Conservation (phyloP, 2,888 invertebrate species). For the Invenusta paracnida region DNA sequence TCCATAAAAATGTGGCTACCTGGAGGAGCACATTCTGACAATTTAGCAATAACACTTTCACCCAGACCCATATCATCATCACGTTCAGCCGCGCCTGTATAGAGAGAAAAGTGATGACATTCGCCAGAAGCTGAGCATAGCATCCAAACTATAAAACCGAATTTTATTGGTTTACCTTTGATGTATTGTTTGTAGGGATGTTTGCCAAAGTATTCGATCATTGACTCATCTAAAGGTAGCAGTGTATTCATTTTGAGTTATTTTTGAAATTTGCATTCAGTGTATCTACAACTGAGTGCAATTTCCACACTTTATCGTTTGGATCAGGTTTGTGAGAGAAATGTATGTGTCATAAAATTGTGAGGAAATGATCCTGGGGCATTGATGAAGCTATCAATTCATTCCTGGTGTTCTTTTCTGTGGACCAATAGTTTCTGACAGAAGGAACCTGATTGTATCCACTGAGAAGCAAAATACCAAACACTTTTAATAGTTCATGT, state of each 20-base stretch:
- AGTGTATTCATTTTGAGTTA: background rate
- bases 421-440: too few relatives aligned
- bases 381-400: background rate
- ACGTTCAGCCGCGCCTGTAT: background rate
- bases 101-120: background rate
- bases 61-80: too few relatives aligned
- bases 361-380: too few relatives aligned
- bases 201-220: constrained; percentile 19
- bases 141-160: background rate
- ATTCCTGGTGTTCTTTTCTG: background rate
- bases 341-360: background rate
- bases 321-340: background rate
- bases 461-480: too few relatives aligned
- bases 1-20: constrained; percentile 16
- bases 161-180: background rate
- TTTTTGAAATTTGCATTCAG: background rate
- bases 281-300: background rate
- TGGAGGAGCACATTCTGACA: background rate
- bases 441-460: too few relatives aligned
- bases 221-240: constrained; percentile 11
- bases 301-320: background rate
- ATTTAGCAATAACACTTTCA: too few relatives aligned
- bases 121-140: background rate
- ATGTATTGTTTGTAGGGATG: background rate
- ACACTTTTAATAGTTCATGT: too few relatives aligned